These are phyloP conservation scores for Accipiter virgatus DNA, from an alignment of 2,113 vertebrate genomes.

Conservation along the genomic window DNA sequence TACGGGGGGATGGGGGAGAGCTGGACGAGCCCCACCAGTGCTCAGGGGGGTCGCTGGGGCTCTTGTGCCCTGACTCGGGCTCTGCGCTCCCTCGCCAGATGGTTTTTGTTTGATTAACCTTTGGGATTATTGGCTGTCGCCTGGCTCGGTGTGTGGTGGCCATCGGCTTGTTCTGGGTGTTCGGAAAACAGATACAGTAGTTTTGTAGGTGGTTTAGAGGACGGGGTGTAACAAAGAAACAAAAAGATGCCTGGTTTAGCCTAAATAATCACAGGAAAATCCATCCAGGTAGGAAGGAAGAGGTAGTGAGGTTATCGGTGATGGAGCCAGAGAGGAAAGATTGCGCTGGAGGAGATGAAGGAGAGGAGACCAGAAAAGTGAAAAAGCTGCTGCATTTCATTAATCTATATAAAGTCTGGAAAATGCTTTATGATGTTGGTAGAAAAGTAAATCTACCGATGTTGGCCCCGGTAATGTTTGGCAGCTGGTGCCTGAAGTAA, in stretches of 20 bases:
- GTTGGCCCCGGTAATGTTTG: rapidly evolving
- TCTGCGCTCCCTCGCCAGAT: rapidly evolving
- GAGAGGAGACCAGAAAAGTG: background rate
- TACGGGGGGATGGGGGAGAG: rapidly evolving
- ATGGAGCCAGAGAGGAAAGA: background rate
- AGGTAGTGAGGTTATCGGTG: background rate
- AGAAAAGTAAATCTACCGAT: background rate
- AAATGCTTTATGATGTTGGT: background rate
- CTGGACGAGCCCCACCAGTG: background rate
- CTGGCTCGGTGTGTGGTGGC: rapidly evolving
- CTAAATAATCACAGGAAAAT: background rate
- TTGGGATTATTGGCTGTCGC: background rate
- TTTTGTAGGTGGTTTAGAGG: background rate
- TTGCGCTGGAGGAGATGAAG: background rate
- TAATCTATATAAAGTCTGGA: background rate
- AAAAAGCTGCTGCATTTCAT: background rate
- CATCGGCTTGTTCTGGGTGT: background rate
- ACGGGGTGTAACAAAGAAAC: background rate
- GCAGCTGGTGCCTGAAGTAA: background rate
- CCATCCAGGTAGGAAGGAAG: background rate
- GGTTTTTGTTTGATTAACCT: background rate
- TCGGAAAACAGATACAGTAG: rapidly evolving
- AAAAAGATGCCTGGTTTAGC: background rate
- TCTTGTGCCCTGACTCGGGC: background rate
- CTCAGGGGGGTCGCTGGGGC: rapidly evolving